Evolutionary conservation across 2,797 vertebrate species (phyloP).

Genomic region (Onychomys torridus): DNA sequence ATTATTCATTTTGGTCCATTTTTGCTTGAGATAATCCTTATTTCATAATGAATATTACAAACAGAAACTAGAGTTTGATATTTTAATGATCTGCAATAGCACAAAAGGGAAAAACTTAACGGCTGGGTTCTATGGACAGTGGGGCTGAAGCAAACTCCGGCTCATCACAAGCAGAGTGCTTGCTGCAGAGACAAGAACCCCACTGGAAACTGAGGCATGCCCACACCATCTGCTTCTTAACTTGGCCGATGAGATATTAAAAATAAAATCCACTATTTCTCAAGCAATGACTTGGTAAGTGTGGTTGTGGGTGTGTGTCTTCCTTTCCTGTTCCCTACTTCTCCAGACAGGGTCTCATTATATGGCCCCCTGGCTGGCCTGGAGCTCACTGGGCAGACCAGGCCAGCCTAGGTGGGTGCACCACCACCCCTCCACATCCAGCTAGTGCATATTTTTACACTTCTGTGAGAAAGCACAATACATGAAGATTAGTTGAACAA

Average conservation of each 20-base stretch:
- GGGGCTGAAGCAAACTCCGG: constrained; percentile 27
- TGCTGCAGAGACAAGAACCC: background rate
- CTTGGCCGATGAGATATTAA: constrained; percentile 43
- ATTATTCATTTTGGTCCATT: constrained; percentile 10
- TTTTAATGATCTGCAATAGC: constrained; percentile 49
- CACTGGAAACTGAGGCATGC: constrained; percentile 25
- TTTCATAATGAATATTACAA: constrained; percentile 54
- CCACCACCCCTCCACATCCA: background rate
- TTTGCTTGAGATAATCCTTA: constrained; percentile 41
- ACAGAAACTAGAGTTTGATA: background rate
- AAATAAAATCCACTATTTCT: background rate
- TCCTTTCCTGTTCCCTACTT: background rate
- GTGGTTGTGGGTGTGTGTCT: background rate
- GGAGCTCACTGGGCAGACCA: background rate
- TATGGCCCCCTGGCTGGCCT: background rate
- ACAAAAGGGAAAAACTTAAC: background rate
- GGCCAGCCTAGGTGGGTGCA: background rate
- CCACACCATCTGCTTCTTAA: constrained; percentile 25
- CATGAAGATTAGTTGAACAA: background rate
- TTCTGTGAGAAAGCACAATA: background rate
- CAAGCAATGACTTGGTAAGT: background rate
- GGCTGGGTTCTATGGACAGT: background rate
- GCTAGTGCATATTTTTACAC: background rate
- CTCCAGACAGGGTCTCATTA: background rate
- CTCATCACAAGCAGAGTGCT: background rate